phyloP scores from a whole-genome alignment of 2,113 vertebrate species.

The Actenoides hombroni region DNA sequence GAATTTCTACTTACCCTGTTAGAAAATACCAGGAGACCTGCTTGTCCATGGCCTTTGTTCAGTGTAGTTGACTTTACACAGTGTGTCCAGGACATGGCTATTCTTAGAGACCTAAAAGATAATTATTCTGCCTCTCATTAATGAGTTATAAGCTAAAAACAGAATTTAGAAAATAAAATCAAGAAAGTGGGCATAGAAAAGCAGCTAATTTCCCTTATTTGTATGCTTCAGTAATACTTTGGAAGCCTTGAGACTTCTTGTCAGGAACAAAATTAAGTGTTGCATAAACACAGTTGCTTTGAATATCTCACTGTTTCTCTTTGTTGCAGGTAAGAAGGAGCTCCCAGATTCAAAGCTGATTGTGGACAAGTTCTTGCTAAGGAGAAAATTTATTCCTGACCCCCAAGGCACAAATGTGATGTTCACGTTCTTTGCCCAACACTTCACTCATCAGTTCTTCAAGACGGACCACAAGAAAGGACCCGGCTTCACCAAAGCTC shows the following conservation, averaged over 20 bases:
- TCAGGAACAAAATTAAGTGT: not conserved
- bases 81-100: no score
- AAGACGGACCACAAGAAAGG: conserved; percentile 90
- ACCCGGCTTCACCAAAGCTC: conserved; percentile 86
- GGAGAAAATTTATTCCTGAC: conserved; percentile 91
- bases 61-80: not conserved
- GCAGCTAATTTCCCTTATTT: not conserved
- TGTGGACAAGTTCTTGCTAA: conserved; percentile 88
- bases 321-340: conserved; percentile 85
- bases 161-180: not conserved
- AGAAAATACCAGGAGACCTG: not conserved
- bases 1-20: not conserved
- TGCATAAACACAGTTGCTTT: not conserved
- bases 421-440: conserved; percentile 97
- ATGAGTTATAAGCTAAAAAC: not conserved
- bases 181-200: not conserved
- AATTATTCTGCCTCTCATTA: not conserved
- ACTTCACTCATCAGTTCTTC: conserved; percentile 98
- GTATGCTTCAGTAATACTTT: not conserved
- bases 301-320: not conserved
- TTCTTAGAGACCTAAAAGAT: not conserved
- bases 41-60: not conserved
- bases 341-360: conserved; percentile 86
- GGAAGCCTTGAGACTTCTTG: not conserved
- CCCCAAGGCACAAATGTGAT: conserved; percentile 93